Conservation (phyloP, 2,888 invertebrate genomes). For the Sialis fuliginosa region DNA sequence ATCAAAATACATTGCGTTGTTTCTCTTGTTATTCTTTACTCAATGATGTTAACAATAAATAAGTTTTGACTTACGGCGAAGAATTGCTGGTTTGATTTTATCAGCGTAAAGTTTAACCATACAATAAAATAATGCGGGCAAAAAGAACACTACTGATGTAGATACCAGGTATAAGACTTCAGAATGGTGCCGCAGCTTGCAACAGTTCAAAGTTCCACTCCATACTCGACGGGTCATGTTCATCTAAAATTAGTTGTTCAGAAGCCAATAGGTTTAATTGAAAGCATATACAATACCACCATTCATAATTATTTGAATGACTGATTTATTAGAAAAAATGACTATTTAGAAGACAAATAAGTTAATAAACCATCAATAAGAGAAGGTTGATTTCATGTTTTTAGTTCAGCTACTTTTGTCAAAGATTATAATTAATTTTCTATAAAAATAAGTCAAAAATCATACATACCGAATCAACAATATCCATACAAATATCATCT, state of each 20-base stretch:
- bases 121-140: conserved; percentile 39
- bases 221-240: conserved; percentile 42
- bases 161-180: conserved; percentile 37
- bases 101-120: conserved; percentile 28
- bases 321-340: no score
- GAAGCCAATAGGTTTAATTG: not conserved
- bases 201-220: conserved; percentile 39
- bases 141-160: conserved; percentile 29
- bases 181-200: conserved; percentile 32
- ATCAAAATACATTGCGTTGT: no score
- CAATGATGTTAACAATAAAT: no score
- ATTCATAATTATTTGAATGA: not conserved
- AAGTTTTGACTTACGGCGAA: no score
- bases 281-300: not conserved
- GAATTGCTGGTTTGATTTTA: conserved; percentile 18
- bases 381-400: no score
- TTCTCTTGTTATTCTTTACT: no score
- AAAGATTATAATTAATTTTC: conserved; percentile 32
- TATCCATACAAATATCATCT: conserved; percentile 45
- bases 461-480: conserved; percentile 41
- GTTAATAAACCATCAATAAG: no score
- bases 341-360: no score
- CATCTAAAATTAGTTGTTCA: conserved; percentile 31
- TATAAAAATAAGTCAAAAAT: conserved; percentile 19
- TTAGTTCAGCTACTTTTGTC: no score